phyloP scores from a whole-genome alignment of 1,140 invertebrate genomes.

The Andricus grossulariae region DNA sequence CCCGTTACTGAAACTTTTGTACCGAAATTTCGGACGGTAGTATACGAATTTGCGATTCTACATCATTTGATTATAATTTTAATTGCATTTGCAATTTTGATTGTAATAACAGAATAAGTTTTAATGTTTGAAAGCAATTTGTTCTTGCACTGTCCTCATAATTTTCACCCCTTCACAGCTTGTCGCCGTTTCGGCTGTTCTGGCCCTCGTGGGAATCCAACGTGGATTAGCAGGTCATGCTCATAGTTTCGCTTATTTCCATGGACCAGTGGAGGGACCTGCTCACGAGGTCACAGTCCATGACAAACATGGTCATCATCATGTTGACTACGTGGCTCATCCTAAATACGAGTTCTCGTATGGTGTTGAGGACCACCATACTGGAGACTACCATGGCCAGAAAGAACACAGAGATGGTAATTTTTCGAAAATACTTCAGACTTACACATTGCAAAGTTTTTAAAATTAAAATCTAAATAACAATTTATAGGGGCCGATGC shows the following conservation, averaged over 20 bases:
- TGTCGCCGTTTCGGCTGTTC: conserved; percentile 54
- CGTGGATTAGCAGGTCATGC: conserved; percentile 63
- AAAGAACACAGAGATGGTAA: conserved; percentile 77
- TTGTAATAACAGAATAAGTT: background rate
- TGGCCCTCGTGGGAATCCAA: conserved; percentile 56
- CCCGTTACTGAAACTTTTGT: too few relatives aligned
- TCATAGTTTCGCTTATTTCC: conserved; percentile 69
- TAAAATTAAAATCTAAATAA: too few relatives aligned
- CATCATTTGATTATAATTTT: too few relatives aligned
- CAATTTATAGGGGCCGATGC: too few relatives aligned
- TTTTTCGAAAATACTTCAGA: background rate
- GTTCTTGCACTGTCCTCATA: background rate
- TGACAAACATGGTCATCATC: conserved; percentile 67
- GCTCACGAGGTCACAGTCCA: conserved; percentile 61
- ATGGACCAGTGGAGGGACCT: conserved; percentile 69
- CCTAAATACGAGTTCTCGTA: conserved; percentile 76
- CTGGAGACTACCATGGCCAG: conserved; percentile 76
- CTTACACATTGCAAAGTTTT: too few relatives aligned
- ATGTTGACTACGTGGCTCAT: conserved; percentile 71
- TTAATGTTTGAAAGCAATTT: background rate
- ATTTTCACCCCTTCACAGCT: conserved; percentile 58
- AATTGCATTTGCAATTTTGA: background rate
- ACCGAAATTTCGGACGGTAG: too few relatives aligned
- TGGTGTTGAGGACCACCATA: conserved; percentile 76
- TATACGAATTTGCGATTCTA: too few relatives aligned